These are phyloP conservation scores for Epicampocera succincta DNA, from an alignment of 2,888 invertebrate species.

Conservation along the genomic window DNA sequence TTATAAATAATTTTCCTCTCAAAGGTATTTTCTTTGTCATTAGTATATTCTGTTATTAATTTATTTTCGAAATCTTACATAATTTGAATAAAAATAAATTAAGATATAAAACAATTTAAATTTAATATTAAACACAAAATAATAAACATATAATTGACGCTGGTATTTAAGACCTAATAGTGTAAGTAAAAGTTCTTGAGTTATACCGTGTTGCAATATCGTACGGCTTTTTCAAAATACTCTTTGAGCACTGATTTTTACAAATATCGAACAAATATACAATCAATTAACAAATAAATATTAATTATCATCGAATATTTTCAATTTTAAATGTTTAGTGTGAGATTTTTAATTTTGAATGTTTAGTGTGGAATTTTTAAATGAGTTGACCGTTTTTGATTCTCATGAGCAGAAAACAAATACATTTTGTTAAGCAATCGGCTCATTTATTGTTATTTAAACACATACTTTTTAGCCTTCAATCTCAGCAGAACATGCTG, in stretches of 20 bases:
- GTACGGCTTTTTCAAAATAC: constrained; percentile 15
- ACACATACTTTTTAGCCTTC: constrained; percentile 78
- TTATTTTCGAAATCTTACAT: constrained; percentile 18
- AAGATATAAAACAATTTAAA: not conserved
- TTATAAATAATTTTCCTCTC: constrained; percentile 42
- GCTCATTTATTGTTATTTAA: constrained; percentile 27
- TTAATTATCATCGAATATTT: constrained; percentile 30
- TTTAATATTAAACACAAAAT: not conserved
- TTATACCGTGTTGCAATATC: not conserved
- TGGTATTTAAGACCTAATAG: not conserved
- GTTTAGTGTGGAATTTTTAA: constrained; percentile 1
- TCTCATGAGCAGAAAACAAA: not conserved
- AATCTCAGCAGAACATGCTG: constrained; percentile 81
- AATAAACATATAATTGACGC: not conserved
- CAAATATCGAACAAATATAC: constrained; percentile 4
- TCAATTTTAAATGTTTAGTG: constrained; percentile 10
- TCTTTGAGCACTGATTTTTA: no score
- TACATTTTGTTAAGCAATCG: constrained; percentile 12
- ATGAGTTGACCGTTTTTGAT: not conserved
- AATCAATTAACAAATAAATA: constrained; percentile 4
- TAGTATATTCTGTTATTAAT: constrained; percentile 1
- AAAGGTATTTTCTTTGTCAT: constrained; percentile 40
- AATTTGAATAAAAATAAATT: not conserved
- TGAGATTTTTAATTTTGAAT: not conserved
- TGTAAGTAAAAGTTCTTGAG: not conserved